These are phyloP conservation scores for Augochlorella aurata DNA, from an alignment of 2,888 invertebrate species.

Conservation along the genomic window DNA sequence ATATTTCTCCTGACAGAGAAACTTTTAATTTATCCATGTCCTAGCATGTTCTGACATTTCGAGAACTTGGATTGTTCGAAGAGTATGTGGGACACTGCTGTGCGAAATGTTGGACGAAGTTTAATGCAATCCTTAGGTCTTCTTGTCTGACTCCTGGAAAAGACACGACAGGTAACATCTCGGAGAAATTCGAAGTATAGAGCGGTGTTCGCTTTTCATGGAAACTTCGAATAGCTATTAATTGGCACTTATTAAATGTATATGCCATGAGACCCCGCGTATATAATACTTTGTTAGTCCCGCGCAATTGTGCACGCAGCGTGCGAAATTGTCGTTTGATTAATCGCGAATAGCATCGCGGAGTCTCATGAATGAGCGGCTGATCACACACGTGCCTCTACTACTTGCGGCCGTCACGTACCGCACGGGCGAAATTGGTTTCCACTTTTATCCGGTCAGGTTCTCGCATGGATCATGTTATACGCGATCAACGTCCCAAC, in stretches of 20 bases:
- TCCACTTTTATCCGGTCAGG: neutral
- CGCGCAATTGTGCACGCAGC: neutral
- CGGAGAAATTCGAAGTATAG: no score
- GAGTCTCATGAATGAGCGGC: slow-evolving; percentile 27
- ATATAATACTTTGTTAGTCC: neutral
- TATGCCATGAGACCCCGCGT: neutral
- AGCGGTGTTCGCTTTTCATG: neutral
- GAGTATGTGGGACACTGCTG: neutral
- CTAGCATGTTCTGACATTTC: neutral
- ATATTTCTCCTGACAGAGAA: neutral
- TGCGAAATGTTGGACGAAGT: neutral
- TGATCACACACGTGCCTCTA: slow-evolving; percentile 29
- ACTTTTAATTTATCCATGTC: neutral
- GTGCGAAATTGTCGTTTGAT: neutral
- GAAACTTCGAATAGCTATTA: neutral
- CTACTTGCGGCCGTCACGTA: slow-evolving; percentile 30
- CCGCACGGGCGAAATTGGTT: neutral
- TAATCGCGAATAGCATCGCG: neutral
- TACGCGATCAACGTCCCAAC: neutral
- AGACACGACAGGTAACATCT: no score
- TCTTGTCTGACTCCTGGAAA: neutral
- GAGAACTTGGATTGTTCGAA: neutral
- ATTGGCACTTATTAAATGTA: neutral
- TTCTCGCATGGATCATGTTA: neutral
- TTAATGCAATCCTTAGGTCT: neutral